phyloP scores from a whole-genome alignment of 2,797 vertebrate species.

The Hydrocynus forskahlii region DNA sequence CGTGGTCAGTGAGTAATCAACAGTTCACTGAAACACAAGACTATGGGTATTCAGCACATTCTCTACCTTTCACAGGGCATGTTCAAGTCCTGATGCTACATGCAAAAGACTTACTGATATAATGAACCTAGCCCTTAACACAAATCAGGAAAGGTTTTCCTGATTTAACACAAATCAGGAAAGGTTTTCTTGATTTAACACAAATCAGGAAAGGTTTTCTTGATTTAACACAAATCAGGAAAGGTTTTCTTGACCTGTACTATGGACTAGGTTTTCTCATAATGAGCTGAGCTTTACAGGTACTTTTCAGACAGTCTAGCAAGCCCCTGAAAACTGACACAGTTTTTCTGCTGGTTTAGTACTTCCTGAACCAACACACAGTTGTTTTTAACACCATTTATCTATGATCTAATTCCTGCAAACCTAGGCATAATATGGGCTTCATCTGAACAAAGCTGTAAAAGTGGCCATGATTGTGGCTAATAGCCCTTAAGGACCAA shows the following conservation, averaged over 20 bases:
- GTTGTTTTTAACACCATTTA: neutral
- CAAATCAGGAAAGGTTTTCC: neutral
- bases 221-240: neutral
- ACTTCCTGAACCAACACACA: neutral
- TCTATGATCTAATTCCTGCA: neutral
- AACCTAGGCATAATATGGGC: neutral
- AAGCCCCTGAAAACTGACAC: too few relatives aligned
- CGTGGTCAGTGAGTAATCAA: slow-evolving; percentile 31
- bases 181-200: neutral
- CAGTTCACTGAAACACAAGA: slow-evolving; percentile 22
- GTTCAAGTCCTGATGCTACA: neutral
- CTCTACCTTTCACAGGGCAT: neutral
- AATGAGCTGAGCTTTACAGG: too few relatives aligned
- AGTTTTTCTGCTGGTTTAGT: neutral
- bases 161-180: too few relatives aligned
- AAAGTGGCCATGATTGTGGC: neutral
- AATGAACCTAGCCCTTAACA: neutral
- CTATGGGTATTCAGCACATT: slow-evolving; percentile 8
- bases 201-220: neutral
- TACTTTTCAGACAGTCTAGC: too few relatives aligned
- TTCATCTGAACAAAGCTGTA: neutral
- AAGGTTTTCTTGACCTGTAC: too few relatives aligned
- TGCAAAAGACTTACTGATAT: neutral
- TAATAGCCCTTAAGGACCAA: neutral
- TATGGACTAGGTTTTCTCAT: too few relatives aligned